phyloP scores from a whole-genome alignment of 2,888 invertebrate species.

The Lumbricus terrestris region DNA sequence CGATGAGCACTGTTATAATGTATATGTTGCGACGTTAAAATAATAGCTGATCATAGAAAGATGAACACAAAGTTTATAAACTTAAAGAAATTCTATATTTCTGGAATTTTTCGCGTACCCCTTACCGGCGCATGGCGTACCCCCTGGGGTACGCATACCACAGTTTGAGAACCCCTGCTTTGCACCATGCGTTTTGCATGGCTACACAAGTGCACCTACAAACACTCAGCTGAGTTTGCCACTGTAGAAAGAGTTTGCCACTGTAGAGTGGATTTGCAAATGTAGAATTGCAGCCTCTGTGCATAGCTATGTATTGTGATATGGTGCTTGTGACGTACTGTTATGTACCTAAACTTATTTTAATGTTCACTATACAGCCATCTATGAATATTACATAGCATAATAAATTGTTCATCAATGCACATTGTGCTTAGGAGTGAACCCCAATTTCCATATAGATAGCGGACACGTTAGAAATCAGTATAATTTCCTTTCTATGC shows the following conservation, averaged over 20 bases:
- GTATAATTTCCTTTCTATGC: neutral
- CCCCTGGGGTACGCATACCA: too few relatives aligned
- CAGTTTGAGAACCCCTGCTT: too few relatives aligned
- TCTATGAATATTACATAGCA: neutral
- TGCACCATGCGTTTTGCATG: neutral
- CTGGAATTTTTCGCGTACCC: too few relatives aligned
- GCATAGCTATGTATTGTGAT: neutral
- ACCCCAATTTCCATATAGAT: neutral
- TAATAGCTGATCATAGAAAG: too few relatives aligned
- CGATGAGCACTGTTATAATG: too few relatives aligned
- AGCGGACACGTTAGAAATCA: neutral
- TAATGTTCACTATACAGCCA: too few relatives aligned
- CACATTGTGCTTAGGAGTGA: neutral
- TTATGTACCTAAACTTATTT: neutral
- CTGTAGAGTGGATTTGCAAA: too few relatives aligned
- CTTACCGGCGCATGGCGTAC: too few relatives aligned
- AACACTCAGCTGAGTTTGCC: neutral
- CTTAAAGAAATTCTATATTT: too few relatives aligned
- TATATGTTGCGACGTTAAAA: too few relatives aligned
- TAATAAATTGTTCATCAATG: neutral
- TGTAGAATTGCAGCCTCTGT: neutral
- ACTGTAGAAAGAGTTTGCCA: neutral
- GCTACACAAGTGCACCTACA: too few relatives aligned
- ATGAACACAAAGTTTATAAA: too few relatives aligned
- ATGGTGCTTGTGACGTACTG: neutral